A percentile compares a stretch with the other conserved stretches of the same genome.
phyloP scores from a whole-genome alignment of 2,888 invertebrate species.

The Andrena flavipes region DNA sequence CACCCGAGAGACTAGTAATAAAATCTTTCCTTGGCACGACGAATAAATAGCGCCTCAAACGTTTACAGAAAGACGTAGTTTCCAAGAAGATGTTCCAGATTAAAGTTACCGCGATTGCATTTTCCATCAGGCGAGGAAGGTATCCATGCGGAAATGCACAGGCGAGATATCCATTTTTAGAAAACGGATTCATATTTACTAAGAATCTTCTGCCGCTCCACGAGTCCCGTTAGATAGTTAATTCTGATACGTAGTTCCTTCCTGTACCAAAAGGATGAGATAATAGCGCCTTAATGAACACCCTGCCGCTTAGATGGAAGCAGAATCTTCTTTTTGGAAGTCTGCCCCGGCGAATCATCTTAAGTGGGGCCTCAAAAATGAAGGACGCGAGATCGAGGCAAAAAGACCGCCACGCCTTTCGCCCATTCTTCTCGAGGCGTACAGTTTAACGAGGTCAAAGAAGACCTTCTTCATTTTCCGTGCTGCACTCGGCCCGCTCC shows the following conservation, averaged over 20 bases:
- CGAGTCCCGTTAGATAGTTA: too few species aligned
- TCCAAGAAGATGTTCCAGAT: neutral
- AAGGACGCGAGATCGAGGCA: neutral
- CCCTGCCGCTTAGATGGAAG: neutral
- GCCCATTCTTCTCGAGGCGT: conserved; percentile 26
- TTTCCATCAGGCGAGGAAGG: neutral
- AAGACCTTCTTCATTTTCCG: conserved; percentile 47
- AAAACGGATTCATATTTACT: too few species aligned
- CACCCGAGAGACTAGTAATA: conserved; percentile 24
- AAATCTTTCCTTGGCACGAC: conserved; percentile 4
- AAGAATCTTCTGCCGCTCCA: too few species aligned
- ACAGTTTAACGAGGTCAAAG: conserved; percentile 59
- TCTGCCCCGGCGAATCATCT: conserved; percentile 19
- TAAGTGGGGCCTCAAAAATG: conserved; percentile 28
- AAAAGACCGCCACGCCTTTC: neutral
- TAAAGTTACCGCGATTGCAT: neutral
- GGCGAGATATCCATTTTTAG: too few species aligned
- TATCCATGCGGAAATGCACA: too few species aligned
- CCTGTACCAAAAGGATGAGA: neutral
- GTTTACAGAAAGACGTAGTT: neutral
- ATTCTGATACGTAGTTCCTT: neutral
- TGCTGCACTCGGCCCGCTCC: conserved; percentile 4
- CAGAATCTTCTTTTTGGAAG: neutral
- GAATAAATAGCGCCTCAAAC: conserved; percentile 3
- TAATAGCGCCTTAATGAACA: conserved; percentile 15